Conservation (phyloP, 2,797 vertebrate species). For the Sebastes itinus region DNA sequence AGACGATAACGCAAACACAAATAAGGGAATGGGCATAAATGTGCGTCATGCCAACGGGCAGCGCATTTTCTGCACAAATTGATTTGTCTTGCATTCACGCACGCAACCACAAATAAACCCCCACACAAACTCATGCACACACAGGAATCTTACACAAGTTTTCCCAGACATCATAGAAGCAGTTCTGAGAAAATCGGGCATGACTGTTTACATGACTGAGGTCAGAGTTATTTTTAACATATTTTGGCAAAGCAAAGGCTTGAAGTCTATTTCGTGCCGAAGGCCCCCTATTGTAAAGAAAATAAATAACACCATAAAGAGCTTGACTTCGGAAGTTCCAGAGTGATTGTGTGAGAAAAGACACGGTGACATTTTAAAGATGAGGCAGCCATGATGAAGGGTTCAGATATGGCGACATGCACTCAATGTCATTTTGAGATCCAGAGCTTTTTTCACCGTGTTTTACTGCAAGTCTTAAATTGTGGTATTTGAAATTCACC, state of each 20-base stretch:
- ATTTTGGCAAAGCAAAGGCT: conserved; percentile 61
- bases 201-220: conserved; percentile 75
- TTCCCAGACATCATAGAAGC: conserved; percentile 72
- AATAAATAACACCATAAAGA: conserved; percentile 62
- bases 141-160: conserved; percentile 45
- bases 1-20: background rate
- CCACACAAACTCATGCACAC: conserved; percentile 13
- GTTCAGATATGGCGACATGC: background rate
- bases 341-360: conserved; percentile 45
- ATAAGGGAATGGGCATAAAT: conserved; percentile 5
- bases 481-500: background rate
- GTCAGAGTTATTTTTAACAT: conserved; percentile 78
- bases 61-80: background rate
- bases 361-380: conserved; percentile 11
- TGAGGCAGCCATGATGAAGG: background rate
- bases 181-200: conserved; percentile 64
- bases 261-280: conserved; percentile 55
- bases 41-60: conserved; percentile 5
- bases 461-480: background rate
- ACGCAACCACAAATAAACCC: background rate
- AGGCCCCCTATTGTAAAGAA: conserved; percentile 53
- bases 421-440: background rate
- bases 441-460: background rate
- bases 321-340: conserved; percentile 18
- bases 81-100: conserved; percentile 9